These are phyloP conservation scores for Melipona bicolor DNA, from an alignment of 2,888 invertebrate species.

Conservation along the genomic window DNA sequence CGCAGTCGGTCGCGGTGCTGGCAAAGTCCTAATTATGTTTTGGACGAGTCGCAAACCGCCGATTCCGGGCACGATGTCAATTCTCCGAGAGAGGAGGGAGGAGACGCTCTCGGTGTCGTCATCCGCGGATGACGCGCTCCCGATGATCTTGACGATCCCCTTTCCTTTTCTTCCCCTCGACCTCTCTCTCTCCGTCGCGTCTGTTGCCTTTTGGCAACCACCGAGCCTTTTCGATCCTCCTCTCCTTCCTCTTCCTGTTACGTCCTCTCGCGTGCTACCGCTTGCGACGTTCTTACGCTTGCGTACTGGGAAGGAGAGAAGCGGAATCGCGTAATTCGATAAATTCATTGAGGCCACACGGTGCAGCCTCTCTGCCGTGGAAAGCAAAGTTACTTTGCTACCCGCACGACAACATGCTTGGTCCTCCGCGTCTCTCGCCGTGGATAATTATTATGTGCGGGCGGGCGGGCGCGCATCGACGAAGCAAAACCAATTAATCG, in stretches of 20 bases:
- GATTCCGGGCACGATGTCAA: conserved; percentile 61
- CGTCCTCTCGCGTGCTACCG: not conserved
- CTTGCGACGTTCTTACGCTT: too few species aligned
- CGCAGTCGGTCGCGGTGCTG: conserved; percentile 35
- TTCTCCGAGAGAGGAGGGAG: conserved; percentile 11
- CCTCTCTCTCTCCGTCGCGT: conserved; percentile 5
- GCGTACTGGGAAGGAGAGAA: not conserved
- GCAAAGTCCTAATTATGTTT: conserved; percentile 66
- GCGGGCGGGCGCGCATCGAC: conserved; percentile 21
- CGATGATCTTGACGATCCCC: conserved; percentile 19
- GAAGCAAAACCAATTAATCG: conserved; percentile 44
- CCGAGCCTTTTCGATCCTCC: too few species aligned
- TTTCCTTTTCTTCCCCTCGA: conserved; percentile 5
- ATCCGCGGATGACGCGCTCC: conserved; percentile 44
- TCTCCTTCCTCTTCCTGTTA: not conserved
- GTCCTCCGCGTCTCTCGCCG: conserved; percentile 14
- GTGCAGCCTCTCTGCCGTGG: conserved; percentile 26
- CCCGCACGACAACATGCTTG: conserved; percentile 13
- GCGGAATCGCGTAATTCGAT: conserved; percentile 61
- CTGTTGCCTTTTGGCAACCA: not conserved
- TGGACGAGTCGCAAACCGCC: conserved; percentile 59
- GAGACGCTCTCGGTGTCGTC: conserved; percentile 31
- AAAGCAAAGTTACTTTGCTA: conserved; percentile 62
- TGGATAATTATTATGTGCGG: conserved; percentile 47
- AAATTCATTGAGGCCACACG: conserved; percentile 62